Evolutionary conservation across 2,888 invertebrate species (phyloP).

Genomic region (Cosmopolites sordidus): DNA sequence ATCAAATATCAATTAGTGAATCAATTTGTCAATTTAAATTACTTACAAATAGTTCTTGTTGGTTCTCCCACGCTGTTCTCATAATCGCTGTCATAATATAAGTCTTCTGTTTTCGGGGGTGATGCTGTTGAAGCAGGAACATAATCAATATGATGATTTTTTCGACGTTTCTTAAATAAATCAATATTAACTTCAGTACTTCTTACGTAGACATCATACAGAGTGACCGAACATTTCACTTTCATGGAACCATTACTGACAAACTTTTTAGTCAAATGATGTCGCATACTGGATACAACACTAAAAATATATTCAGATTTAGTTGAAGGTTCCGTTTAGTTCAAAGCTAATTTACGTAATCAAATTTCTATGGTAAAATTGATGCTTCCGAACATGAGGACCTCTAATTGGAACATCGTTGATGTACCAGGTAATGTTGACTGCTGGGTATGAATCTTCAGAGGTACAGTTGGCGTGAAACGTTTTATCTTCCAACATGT

Average conservation of each 20-base stretch:
- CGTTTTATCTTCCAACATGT: constrained; percentile 46
- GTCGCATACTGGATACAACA: constrained; percentile 14
- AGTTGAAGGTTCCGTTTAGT: no score
- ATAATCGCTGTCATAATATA: constrained; percentile 3
- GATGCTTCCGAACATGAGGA: constrained; percentile 24
- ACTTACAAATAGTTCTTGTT: constrained; percentile 16
- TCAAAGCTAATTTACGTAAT: constrained; percentile 16
- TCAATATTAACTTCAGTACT: constrained; percentile 60
- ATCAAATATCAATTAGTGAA: no score
- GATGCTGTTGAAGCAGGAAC: constrained; percentile 13
- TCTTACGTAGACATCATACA: constrained; percentile 62
- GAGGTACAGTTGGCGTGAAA: constrained; percentile 54
- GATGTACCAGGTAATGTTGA: constrained; percentile 56
- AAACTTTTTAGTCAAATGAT: constrained; percentile 13
- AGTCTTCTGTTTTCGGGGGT: constrained; percentile 1
- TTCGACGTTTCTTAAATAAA: constrained; percentile 7
- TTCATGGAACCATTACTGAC: constrained; percentile 34
- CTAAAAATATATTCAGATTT: constrained; percentile 6
- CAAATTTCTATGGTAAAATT: constrained; percentile 1
- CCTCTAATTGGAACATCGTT: constrained; percentile 43
- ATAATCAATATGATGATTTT: constrained; percentile 5
- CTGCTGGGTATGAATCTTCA: constrained; percentile 52
- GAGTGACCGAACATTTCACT: constrained; percentile 61
- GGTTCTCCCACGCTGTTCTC: constrained; percentile 4
- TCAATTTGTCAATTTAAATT: background rate